These are phyloP conservation scores for Stenoptilia bipunctidactyla DNA, from an alignment of 2,888 invertebrate genomes.

Conservation along the genomic window DNA sequence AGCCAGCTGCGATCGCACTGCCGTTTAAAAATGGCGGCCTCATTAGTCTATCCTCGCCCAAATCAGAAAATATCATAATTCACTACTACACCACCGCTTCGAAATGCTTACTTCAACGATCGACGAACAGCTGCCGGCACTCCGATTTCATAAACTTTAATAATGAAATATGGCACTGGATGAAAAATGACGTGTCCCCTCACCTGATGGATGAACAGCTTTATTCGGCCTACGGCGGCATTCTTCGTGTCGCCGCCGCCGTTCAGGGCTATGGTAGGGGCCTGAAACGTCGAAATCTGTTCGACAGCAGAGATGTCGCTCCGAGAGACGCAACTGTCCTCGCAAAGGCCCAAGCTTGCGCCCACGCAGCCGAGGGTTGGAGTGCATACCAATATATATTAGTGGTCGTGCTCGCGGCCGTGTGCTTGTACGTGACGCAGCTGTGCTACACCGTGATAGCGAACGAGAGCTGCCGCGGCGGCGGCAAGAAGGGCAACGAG, in stretches of 20 bases:
- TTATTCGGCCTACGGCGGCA: slow-evolving; percentile 50
- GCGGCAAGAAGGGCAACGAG: slow-evolving; percentile 3
- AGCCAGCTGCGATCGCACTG: slow-evolving; percentile 41
- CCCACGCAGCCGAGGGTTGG: neutral
- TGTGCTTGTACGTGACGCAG: no score
- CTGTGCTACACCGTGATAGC: neutral
- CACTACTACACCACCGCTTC: slow-evolving; percentile 53
- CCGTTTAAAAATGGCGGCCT: slow-evolving; percentile 45
- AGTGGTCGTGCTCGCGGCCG: no score
- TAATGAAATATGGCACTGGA: slow-evolving; percentile 57
- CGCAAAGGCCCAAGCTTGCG: neutral
- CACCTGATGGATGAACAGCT: slow-evolving; percentile 48
- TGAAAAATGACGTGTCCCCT: slow-evolving; percentile 52
- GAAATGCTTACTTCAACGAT: slow-evolving; percentile 43
- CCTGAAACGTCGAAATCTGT: slow-evolving; percentile 41
- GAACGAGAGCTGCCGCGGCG: slow-evolving; percentile 8
- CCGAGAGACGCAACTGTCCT: neutral
- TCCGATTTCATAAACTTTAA: slow-evolving; percentile 51
- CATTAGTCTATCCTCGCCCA: slow-evolving; percentile 34
- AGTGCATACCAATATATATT: no score
- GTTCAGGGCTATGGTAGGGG: slow-evolving; percentile 54
- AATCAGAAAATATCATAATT: slow-evolving; percentile 39
- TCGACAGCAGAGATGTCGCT: slow-evolving; percentile 15
- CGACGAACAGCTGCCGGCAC: slow-evolving; percentile 45
- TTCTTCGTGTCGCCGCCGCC: slow-evolving; percentile 50